These are phyloP conservation scores for Riparia riparia DNA, from an alignment of 2,113 vertebrate genomes.

Conservation along the genomic window DNA sequence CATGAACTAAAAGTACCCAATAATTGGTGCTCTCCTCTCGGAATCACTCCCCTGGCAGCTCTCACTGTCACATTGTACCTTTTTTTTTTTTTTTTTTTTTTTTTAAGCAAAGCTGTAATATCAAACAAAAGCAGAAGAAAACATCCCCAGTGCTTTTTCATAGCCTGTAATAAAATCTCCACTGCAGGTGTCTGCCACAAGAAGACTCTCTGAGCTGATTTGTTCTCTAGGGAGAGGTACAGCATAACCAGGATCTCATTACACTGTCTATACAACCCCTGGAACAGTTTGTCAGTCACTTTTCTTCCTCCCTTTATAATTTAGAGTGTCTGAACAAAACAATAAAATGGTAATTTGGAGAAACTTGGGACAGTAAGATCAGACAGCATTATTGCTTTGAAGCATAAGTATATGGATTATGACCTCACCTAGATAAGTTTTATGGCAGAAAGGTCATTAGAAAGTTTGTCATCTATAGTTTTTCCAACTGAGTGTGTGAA, in stretches of 20 bases:
- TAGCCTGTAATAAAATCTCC: neutral
- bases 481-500: neutral
- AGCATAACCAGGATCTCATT: neutral
- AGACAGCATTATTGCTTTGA: conserved; percentile 14
- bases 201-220: neutral
- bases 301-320: neutral
- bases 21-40: neutral
- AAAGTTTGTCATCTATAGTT: conserved; percentile 17
- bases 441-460: conserved; percentile 54
- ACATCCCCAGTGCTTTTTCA: neutral
- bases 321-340: neutral
- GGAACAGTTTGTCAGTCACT: neutral
- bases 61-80: neutral
- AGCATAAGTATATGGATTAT: conserved; percentile 25
- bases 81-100: neutral
- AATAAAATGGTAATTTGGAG: conserved; percentile 26
- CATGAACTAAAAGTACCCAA: neutral
- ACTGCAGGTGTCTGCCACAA: neutral
- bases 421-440: conserved; percentile 30
- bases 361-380: conserved; percentile 6
- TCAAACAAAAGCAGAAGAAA: neutral
- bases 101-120: neutral
- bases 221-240: neutral
- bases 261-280: neutral
- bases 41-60: neutral